These are phyloP conservation scores for Nephila pilipes DNA, from an alignment of 1,140 invertebrate genomes.

Conservation along the genomic window DNA sequence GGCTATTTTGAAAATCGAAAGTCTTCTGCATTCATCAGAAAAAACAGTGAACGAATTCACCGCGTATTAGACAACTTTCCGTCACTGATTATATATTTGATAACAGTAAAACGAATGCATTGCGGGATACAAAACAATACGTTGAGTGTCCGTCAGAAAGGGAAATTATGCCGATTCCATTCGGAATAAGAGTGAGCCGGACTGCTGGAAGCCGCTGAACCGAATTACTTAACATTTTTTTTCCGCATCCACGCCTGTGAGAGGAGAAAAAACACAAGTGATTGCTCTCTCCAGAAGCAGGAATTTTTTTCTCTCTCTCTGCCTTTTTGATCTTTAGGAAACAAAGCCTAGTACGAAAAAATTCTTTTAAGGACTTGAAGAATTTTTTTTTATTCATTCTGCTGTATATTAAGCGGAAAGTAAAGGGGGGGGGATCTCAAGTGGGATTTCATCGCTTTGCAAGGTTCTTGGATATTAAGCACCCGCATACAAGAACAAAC, in stretches of 20 bases:
- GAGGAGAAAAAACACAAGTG: background rate
- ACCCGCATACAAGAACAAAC: background rate
- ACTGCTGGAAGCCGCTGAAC: background rate
- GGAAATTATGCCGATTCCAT: background rate
- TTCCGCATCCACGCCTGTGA: background rate
- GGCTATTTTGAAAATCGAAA: too few relatives aligned
- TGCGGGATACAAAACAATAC: background rate
- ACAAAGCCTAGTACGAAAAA: background rate
- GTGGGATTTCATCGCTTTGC: background rate
- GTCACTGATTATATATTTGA: background rate
- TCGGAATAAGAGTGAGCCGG: background rate
- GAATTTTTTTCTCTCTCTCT: background rate
- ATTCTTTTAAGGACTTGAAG: constrained; percentile 8
- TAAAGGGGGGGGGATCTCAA: background rate
- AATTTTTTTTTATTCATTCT: background rate
- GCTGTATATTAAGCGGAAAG: background rate
- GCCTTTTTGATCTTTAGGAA: background rate
- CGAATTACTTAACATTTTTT: constrained; percentile 11
- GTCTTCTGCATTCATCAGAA: too few relatives aligned
- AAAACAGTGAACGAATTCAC: too few relatives aligned
- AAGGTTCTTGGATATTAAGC: background rate
- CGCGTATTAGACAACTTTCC: background rate
- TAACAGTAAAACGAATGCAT: background rate
- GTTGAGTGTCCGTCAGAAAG: background rate
- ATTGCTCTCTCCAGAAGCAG: background rate